Percentiles rank a stretch among this genome's conserved stretches.
Conservation (phyloP, 2,888 invertebrate species). For the Pristionchus exspectatus region DNA sequence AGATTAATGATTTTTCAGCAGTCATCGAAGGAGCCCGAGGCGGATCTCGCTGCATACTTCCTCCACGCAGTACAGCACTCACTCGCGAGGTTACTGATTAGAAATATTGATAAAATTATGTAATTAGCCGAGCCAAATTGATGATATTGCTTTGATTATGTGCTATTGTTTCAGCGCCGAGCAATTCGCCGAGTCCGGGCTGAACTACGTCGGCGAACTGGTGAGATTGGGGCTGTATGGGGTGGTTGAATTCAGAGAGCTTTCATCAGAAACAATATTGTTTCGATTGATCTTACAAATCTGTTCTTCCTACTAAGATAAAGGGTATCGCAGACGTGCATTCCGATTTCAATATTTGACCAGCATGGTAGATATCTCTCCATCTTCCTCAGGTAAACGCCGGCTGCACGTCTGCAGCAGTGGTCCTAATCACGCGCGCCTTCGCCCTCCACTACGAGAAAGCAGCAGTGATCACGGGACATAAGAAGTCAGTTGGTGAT, state of each 20-base stretch:
- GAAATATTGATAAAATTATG: no score
- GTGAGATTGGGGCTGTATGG: conserved; percentile 54
- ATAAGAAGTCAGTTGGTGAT: conserved; percentile 46
- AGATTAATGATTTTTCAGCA: conserved; percentile 52
- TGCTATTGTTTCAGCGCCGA: conserved; percentile 57
- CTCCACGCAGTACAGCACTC: conserved; percentile 70
- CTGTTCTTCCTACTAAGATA: no score
- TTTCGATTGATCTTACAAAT: no score
- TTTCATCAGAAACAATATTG: no score
- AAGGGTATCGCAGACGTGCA: neutral
- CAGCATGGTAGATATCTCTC: neutral
- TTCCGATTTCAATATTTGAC: neutral
- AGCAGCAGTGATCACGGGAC: conserved; percentile 50
- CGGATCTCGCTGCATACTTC: conserved; percentile 75
- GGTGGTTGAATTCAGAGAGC: no score
- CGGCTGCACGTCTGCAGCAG: conserved; percentile 57
- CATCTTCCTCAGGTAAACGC: conserved; percentile 59
- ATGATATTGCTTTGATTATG: neutral
- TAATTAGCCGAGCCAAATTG: no score
- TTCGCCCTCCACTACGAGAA: conserved; percentile 58
- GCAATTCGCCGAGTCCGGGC: conserved; percentile 61
- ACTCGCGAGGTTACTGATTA: conserved; percentile 63
- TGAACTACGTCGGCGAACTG: conserved; percentile 61
- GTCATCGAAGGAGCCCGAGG: conserved; percentile 56
- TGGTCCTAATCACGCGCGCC: conserved; percentile 59